These are phyloP conservation scores for Perodicticus potto DNA, from an alignment of 2,797 vertebrate genomes.

Conservation along the genomic window DNA sequence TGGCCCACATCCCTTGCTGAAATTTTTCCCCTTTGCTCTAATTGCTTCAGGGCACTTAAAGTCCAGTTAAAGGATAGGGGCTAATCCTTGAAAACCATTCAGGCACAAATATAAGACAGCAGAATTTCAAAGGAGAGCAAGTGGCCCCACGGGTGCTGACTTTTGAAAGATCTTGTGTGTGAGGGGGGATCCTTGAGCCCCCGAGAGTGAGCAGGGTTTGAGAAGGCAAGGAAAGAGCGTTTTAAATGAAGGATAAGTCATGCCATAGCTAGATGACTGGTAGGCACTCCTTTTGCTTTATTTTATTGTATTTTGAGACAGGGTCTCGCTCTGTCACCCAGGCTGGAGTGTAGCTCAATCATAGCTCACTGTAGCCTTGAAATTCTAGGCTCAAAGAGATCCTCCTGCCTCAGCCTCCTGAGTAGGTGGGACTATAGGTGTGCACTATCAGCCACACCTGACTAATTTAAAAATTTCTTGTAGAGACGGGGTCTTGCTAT, in stretches of 20 bases:
- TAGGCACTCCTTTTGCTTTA: background rate
- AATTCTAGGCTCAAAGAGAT: background rate
- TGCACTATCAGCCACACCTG: background rate
- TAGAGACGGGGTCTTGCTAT: background rate
- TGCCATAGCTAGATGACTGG: background rate
- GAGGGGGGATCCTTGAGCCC: background rate
- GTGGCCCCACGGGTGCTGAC: fast-evolving
- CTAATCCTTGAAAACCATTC: background rate
- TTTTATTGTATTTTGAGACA: no score
- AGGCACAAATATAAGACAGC: background rate
- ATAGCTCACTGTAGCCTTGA: background rate
- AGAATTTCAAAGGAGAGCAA: background rate
- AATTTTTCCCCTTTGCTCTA: background rate
- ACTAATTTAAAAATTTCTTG: background rate
- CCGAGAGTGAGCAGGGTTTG: background rate
- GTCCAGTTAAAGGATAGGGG: background rate
- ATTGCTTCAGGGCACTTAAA: background rate
- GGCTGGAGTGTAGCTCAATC: background rate
- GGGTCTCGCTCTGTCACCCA: no score
- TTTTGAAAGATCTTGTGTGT: background rate
- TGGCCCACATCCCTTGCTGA: background rate
- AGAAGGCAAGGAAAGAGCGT: fast-evolving
- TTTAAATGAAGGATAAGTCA: background rate
- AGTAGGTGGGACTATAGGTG: background rate
- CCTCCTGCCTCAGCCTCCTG: background rate